Evolutionary conservation across 2,888 invertebrate species (phyloP).

Genomic region (Lycaena phlaeas): DNA sequence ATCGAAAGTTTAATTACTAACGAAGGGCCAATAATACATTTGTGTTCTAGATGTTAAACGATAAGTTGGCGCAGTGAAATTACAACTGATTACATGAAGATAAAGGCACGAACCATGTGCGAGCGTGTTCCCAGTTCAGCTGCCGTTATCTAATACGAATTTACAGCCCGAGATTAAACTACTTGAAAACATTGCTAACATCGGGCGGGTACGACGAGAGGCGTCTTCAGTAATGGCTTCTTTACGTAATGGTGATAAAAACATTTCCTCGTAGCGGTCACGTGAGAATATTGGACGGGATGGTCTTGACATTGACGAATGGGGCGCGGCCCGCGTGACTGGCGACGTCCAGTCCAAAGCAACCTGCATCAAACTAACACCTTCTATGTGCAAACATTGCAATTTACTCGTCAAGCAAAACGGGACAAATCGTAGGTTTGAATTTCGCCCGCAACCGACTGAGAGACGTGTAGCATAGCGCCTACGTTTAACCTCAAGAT

Average conservation of each 20-base stretch:
- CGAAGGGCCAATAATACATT: slow-evolving; percentile 2
- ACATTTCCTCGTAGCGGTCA: slow-evolving; percentile 47
- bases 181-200: slow-evolving; percentile 34
- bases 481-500: not conserved
- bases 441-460: slow-evolving; percentile 1
- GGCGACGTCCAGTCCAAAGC: slow-evolving; percentile 20
- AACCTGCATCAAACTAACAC: slow-evolving; percentile 18
- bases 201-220: slow-evolving; percentile 32
- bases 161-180: slow-evolving; percentile 50
- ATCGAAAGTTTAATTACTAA: not conserved
- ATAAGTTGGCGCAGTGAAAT: slow-evolving; percentile 17
- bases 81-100: slow-evolving; percentile 19
- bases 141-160: slow-evolving; percentile 56
- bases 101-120: slow-evolving; percentile 48
- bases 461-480: not conserved
- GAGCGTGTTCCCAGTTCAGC: slow-evolving; percentile 43
- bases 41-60: slow-evolving; percentile 13
- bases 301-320: slow-evolving; percentile 50
- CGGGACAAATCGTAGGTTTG: slow-evolving; percentile 5
- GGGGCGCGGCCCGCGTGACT: slow-evolving; percentile 31
- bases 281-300: slow-evolving; percentile 43
- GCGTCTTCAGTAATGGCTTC: slow-evolving; percentile 48
- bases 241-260: slow-evolving; percentile 51
- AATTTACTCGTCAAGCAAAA: slow-evolving; percentile 34
- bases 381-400: slow-evolving; percentile 26